Evolutionary conservation across 1,140 invertebrate species (phyloP).

Genomic region (Hirudo medicinalis): DNA sequence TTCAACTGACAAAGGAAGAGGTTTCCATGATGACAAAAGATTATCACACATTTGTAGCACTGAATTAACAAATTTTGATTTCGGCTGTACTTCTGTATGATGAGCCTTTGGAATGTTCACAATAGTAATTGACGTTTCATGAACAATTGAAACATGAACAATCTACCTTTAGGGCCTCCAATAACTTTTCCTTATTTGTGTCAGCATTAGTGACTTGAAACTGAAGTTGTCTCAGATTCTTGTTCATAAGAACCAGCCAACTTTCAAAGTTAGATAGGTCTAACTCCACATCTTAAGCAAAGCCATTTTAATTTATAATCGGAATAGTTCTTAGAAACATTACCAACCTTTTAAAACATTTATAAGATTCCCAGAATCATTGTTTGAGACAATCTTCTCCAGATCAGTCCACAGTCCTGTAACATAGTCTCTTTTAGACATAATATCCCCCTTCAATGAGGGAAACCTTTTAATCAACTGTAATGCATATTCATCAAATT

Average conservation of each 20-base stretch:
- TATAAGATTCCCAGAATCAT: not conserved
- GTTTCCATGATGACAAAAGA: not conserved
- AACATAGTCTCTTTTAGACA: not conserved
- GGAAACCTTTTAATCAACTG: not conserved
- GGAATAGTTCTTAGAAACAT: not conserved
- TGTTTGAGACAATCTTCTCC: not conserved
- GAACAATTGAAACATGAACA: too few relatives aligned
- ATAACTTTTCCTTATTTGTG: too few relatives aligned
- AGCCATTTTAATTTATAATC: not conserved
- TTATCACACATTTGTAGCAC: conserved; percentile 7
- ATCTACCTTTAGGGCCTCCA: too few relatives aligned
- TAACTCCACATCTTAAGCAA: not conserved
- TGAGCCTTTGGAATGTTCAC: not conserved
- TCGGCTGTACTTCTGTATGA: not conserved
- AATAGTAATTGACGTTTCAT: too few relatives aligned
- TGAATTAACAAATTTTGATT: conserved; percentile 10
- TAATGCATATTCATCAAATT: conserved; percentile 1
- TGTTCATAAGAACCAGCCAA: not conserved
- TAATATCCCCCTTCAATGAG: not conserved
- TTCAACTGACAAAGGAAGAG: not conserved
- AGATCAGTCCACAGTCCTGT: not conserved
- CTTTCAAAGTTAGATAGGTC: conserved; percentile 7
- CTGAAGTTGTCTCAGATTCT: not conserved
- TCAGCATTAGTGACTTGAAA: too few relatives aligned
- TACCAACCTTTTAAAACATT: not conserved